phyloP scores from a whole-genome alignment of 2,797 vertebrate species.

The Pogoniulus pusillus region DNA sequence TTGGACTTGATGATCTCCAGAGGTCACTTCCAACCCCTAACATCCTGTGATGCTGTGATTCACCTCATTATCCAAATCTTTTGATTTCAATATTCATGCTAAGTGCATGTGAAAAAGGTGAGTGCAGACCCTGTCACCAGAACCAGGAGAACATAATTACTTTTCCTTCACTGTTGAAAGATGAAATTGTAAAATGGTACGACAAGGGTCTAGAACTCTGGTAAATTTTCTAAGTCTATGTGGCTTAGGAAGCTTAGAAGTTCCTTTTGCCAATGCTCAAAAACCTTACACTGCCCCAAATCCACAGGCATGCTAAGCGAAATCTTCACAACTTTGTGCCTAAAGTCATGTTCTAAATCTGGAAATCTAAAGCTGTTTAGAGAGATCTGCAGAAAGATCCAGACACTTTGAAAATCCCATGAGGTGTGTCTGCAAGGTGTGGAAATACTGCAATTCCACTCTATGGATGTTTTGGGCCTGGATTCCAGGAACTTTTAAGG shows the following conservation, averaged over 20 bases:
- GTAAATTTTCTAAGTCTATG: not conserved
- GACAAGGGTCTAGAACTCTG: not conserved
- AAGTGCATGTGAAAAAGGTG: not conserved
- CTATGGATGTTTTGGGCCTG: not conserved
- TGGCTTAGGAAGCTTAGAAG: not conserved
- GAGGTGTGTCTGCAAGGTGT: not conserved
- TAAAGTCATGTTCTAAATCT: not conserved
- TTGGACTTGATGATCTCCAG: no score
- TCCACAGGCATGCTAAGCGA: not conserved
- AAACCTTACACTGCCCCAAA: not conserved
- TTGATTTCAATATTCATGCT: not conserved
- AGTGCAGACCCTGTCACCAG: not conserved
- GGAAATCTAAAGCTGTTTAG: not conserved
- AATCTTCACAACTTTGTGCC: not conserved
- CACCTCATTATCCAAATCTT: not conserved
- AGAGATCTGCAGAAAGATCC: not conserved
- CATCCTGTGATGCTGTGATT: not conserved
- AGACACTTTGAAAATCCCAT: not conserved
- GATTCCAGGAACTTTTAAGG: not conserved
- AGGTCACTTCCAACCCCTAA: no score
- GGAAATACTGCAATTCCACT: not conserved
- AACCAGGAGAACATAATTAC: not conserved
- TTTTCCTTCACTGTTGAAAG: not conserved
- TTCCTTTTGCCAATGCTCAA: not conserved
- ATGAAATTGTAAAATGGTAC: not conserved